A percentile compares a stretch with the other conserved stretches of the same genome.
Evolutionary conservation across 2,888 invertebrate genomes (phyloP).

Genomic region (Ditula angustiorana): DNA sequence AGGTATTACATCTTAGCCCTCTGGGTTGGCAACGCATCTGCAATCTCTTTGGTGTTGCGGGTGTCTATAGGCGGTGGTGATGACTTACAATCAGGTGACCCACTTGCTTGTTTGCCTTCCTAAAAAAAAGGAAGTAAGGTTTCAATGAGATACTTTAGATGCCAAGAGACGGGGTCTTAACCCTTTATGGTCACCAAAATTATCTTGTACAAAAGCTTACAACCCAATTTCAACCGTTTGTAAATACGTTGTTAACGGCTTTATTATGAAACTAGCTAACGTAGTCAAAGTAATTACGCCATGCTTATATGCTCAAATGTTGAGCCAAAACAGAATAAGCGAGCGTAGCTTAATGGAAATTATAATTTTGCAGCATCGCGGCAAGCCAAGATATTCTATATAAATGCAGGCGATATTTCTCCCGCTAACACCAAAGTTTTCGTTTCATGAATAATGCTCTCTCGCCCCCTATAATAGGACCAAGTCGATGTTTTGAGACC

Average conservation of each 20-base stretch:
- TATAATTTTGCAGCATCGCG: constrained; percentile 25
- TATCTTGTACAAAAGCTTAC: background rate
- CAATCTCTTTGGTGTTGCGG: too few relatives aligned
- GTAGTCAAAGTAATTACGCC: constrained; percentile 12
- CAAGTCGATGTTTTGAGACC: constrained; percentile 13
- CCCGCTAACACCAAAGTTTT: constrained; percentile 34
- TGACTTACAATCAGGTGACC: too few relatives aligned
- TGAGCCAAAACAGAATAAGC: constrained; percentile 22
- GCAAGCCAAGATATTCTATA: constrained; percentile 31
- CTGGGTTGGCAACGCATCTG: too few relatives aligned
- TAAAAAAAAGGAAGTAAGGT: too few relatives aligned
- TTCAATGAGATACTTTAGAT: too few relatives aligned
- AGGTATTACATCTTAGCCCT: too few relatives aligned
- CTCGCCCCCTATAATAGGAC: constrained; percentile 8
- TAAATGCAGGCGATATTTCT: constrained; percentile 37
- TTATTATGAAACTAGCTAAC: background rate
- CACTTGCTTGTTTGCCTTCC: too few relatives aligned
- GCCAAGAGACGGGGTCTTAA: too few relatives aligned
- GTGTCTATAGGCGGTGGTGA: too few relatives aligned
- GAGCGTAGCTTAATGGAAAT: constrained; percentile 34
- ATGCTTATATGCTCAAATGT: constrained; percentile 13
- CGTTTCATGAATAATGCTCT: constrained; percentile 36
- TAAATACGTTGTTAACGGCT: background rate
- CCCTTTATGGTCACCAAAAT: too few relatives aligned
- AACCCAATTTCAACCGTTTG: too few relatives aligned